Evolutionary conservation across 2,797 vertebrate genomes (phyloP).

Genomic region (Sebastes taczanowskii): DNA sequence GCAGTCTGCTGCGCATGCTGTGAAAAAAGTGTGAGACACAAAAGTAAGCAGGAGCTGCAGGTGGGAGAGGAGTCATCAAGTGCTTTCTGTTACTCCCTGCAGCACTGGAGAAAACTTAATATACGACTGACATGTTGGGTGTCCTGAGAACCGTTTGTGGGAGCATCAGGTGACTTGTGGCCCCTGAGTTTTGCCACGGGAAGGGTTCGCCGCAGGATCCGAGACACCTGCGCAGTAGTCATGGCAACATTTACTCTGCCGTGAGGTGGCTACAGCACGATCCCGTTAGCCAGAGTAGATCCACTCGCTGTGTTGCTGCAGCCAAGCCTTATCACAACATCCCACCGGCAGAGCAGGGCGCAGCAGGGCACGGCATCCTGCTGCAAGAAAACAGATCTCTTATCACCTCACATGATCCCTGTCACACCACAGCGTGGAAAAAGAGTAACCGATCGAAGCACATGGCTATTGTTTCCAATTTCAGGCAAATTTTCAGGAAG

Average conservation of each 20-base stretch:
- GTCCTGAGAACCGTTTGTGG: slow-evolving; percentile 49
- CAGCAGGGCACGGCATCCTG: slow-evolving; percentile 27
- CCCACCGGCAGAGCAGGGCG: slow-evolving; percentile 33
- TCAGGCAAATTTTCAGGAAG: slow-evolving; percentile 26
- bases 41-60: not conserved
- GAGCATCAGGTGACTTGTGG: slow-evolving; percentile 40
- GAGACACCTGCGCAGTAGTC: slow-evolving; percentile 37
- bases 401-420: slow-evolving; percentile 56
- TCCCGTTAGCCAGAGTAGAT: slow-evolving; percentile 7
- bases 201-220: slow-evolving; percentile 25
- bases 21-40: not conserved
- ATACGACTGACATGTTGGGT: slow-evolving; percentile 14
- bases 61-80: not conserved
- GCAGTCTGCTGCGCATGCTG: not conserved
- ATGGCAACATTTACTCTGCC: slow-evolving; percentile 37
- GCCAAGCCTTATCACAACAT: slow-evolving; percentile 60
- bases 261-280: slow-evolving; percentile 4
- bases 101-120: slow-evolving; percentile 32
- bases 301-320: slow-evolving; percentile 7
- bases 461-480: slow-evolving; percentile 45
- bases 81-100: slow-evolving; percentile 26
- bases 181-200: slow-evolving; percentile 31
- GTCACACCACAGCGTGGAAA: slow-evolving; percentile 40
- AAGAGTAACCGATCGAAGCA: slow-evolving; percentile 41
- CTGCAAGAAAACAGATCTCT: slow-evolving; percentile 64